Percentiles rank a stretch among this genome's conserved stretches.
These are phyloP conservation scores for Amphiprion percula DNA, from an alignment of 2,113 vertebrate genomes.

Conservation along the genomic window DNA sequence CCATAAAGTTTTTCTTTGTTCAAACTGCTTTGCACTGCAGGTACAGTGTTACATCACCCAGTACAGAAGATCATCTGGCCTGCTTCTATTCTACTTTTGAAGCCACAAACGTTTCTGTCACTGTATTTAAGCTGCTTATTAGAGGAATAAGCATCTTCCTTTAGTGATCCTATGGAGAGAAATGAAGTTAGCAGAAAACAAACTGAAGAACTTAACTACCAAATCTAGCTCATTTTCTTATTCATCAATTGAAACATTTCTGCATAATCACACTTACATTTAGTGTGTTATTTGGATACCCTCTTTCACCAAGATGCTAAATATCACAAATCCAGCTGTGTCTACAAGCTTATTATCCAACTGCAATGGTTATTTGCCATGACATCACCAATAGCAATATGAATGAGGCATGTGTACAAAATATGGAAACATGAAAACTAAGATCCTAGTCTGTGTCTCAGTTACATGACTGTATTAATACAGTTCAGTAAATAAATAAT, in stretches of 20 bases:
- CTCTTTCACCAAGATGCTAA: background rate
- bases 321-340: background rate
- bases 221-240: background rate
- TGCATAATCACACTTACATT: background rate
- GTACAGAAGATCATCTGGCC: too few species aligned
- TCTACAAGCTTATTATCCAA: background rate
- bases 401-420: background rate
- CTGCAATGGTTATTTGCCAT: conserved; percentile 63
- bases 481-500: background rate
- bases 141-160: background rate
- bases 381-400: conserved; percentile 18
- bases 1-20: background rate
- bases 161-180: background rate
- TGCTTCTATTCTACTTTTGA: background rate
- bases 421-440: background rate
- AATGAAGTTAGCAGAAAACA: background rate
- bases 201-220: background rate
- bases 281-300: background rate
- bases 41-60: background rate
- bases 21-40: background rate
- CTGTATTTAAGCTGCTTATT: background rate
- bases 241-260: background rate
- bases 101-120: background rate
- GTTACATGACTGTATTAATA: background rate
- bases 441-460: background rate